These are phyloP conservation scores for Avahi laniger DNA, from an alignment of 2,797 vertebrate species.

Conservation along the genomic window DNA sequence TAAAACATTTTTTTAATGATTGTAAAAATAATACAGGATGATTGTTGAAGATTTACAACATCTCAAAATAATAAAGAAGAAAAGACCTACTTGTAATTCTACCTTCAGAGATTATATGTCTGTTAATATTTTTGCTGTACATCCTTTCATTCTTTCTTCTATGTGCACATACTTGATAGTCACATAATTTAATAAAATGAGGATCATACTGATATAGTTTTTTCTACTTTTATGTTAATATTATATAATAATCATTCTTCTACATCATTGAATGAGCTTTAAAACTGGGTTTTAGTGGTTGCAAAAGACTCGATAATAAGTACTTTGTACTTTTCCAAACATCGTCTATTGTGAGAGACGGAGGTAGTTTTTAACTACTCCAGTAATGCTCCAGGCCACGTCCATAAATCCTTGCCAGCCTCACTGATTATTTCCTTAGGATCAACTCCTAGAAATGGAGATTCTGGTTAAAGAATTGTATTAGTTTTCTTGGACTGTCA, in stretches of 20 bases:
- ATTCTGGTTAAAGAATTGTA: neutral
- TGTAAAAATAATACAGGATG: neutral
- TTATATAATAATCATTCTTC: neutral
- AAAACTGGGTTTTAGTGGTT: neutral
- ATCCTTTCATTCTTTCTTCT: neutral
- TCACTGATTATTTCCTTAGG: neutral
- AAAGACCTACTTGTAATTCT: neutral
- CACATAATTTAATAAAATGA: neutral
- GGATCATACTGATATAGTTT: neutral
- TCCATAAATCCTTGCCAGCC: neutral
- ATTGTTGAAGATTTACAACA: neutral
- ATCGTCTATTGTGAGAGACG: neutral
- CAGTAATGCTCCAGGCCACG: neutral
- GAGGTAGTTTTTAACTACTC: neutral
- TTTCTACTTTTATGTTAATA: constrained; percentile 2
- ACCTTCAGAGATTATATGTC: neutral
- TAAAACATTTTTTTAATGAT: neutral
- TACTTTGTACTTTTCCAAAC: neutral
- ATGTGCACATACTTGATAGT: neutral
- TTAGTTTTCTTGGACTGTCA: neutral
- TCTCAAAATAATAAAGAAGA: neutral
- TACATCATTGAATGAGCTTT: neutral
- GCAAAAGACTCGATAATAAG: neutral
- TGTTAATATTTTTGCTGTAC: neutral
- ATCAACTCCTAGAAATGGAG: neutral